Base-by-base conservation (phyloP, 2,888 invertebrate species). In the Amiota communis region DNA sequence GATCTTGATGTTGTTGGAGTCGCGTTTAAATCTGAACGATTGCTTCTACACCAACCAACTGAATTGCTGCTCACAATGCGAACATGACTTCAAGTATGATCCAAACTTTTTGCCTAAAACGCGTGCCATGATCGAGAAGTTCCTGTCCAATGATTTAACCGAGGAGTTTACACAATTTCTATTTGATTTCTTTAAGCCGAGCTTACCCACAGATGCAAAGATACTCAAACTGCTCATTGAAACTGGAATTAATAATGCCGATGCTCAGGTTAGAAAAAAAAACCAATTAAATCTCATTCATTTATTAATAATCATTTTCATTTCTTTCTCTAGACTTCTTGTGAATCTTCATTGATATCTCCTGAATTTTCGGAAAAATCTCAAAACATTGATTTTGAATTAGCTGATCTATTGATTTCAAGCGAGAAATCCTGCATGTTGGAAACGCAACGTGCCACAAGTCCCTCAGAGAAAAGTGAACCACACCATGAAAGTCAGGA, bases 201-300 rank as follows among this genome's bases (percentile, higher is more conserved):
- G 92, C 65, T 90, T 93, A 88, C 93, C 93, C 2, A 92, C 93
- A 0, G 95, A 95, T 87, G 92, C 93, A 2, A 93, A 94, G 78
- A 93, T 93, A 48, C 87, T 96, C 70, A 92, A 93, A 79, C 90
- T 96, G 48, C 90, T 96, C 47, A 90, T 95, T 67, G 96, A 95
- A 81, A 93, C 96, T 9, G 95, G 95, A 73, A 95, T 92, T 70
- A 93, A 89, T 83, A 90, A 90, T 80, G 88, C 88, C 0, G 90
- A 90, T n/a, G 81, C 89, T 0, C 86, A 86, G 78, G 85, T 85
- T 57, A 77, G 79, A 75, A 13, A 15, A 17, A 46, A 0, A 15
- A 47, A 15, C 23, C n/a, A n/a, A 6, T 68, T 12, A 56, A 15
- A 12, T 49, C 63, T 6, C n/a, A n/a, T 9, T n/a, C n/a, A 10